Evolutionary conservation across 2,113 vertebrate genomes (phyloP).

Genomic region (Brachyhypopomus gauderio): DNA sequence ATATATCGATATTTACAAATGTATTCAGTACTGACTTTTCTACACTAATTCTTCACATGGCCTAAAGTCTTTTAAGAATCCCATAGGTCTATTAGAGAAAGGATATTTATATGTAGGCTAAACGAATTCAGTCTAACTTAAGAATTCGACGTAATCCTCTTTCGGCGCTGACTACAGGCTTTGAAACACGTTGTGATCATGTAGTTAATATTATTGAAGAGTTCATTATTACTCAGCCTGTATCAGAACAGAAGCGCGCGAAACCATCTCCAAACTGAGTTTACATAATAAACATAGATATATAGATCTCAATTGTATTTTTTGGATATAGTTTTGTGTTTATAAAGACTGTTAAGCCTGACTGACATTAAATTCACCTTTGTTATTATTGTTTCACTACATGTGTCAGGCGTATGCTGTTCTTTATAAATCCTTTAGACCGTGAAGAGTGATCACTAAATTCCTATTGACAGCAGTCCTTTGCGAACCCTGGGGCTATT

Average conservation of each 20-base stretch:
- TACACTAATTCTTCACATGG: conserved; percentile 19
- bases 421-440: neutral
- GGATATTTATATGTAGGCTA: conserved; percentile 7
- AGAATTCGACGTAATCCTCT: too few species aligned
- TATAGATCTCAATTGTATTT: too few species aligned
- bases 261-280: too few species aligned
- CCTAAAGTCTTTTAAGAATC: conserved; percentile 19
- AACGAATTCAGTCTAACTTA: neutral
- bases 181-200: too few species aligned
- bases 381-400: neutral
- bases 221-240: too few species aligned
- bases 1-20: conserved; percentile 40
- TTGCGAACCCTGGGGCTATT: neutral
- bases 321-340: too few species aligned
- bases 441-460: neutral
- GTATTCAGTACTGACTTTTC: conserved; percentile 28
- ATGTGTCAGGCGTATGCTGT: neutral
- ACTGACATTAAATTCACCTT: too few species aligned
- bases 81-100: conserved; percentile 10
- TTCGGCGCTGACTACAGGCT: too few species aligned
- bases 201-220: too few species aligned
- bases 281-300: too few species aligned
- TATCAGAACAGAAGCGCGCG: too few species aligned
- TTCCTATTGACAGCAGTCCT: neutral
- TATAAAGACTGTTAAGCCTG: too few species aligned